Percentiles rank a stretch among this genome's conserved stretches.
Evolutionary conservation across 2,797 vertebrate species (phyloP).

Genomic region (Eremophila alpestris): DNA sequence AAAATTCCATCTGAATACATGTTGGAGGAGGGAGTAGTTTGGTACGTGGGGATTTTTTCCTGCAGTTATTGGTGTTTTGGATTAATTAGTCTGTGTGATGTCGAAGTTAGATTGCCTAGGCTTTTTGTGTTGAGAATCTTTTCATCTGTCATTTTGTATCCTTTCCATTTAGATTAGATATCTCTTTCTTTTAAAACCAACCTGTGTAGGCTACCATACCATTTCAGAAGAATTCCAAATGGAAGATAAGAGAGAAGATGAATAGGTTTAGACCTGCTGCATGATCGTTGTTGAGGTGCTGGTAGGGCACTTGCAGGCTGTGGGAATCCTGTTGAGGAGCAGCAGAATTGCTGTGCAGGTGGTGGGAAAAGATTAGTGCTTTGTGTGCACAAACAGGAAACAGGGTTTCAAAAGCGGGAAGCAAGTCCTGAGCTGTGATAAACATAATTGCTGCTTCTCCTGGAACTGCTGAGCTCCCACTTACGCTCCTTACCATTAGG

Average conservation of each 20-base stretch:
- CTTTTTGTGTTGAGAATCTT: background rate
- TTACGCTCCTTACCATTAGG: background rate
- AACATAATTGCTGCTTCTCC: conserved; percentile 4
- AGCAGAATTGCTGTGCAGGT: background rate
- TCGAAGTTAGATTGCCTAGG: background rate
- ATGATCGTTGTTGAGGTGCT: fast-evolving
- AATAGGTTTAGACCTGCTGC: background rate
- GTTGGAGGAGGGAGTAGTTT: background rate
- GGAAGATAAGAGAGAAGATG: background rate
- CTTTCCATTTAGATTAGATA: background rate
- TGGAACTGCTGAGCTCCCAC: background rate
- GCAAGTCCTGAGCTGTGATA: background rate
- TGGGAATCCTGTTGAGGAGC: background rate
- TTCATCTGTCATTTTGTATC: background rate
- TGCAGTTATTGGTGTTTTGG: background rate
- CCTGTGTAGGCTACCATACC: fast-evolving
- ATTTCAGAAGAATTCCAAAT: background rate
- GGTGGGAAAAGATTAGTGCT: conserved; percentile 40
- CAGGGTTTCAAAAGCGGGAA: conserved; percentile 41
- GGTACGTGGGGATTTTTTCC: background rate
- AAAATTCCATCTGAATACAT: background rate
- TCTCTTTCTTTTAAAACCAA: background rate
- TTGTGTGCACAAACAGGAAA: conserved; percentile 41
- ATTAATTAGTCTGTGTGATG: background rate
- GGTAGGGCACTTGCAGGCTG: background rate